Evolutionary conservation across 2,888 invertebrate genomes (phyloP), one percentile per base, ranked within the genome.

Genomic region (Entomobrya multifasciata): DNA sequence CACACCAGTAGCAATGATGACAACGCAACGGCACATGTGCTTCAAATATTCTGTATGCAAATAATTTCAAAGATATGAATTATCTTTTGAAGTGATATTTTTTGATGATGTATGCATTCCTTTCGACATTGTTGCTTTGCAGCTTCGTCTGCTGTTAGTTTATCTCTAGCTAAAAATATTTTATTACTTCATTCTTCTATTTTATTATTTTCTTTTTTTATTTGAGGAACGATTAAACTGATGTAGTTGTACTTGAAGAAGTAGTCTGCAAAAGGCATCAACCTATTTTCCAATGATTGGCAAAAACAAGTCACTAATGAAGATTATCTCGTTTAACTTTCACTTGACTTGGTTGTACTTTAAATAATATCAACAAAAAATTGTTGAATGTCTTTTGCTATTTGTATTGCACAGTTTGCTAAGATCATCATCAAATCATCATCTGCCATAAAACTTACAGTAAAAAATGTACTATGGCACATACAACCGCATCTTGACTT

Each of bases 241-340:
- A 70, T 49, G 47, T 36, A n/a, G n/a, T n/a, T n/a, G n/a, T n/a
- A n/a, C n/a, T n/a, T n/a, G n/a, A n/a, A n/a, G n/a, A n/a, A 49
- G 41, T 30, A 55, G 70, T 13, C 65, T 52, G 49, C 44, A 67
- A 55, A 41, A 78, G 62, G 30, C 52, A 52, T 27, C 81, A 81
- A 72, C 70, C 70, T 57, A 80, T 81, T 81, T 81, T 72, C 81
- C 44, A 36, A 49, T 30, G 70, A 44, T 72, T 81, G 81, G 72
- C 81, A 81, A 72, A 80, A 81, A 72, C 81, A 60, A 80, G 81
- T 81, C 81, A 13, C 60, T 81, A 81, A 80, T 80, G 81, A 81
- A 81, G 70, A 81, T 81, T 57, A 81, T 81, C 81, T 47, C 57
- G 72, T 44, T 72, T 20, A 81, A 72, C 81, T 81, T 81, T 81